Evolutionary conservation across 2,888 invertebrate species (phyloP).

Genomic region (Chrysolina oricalcia): DNA sequence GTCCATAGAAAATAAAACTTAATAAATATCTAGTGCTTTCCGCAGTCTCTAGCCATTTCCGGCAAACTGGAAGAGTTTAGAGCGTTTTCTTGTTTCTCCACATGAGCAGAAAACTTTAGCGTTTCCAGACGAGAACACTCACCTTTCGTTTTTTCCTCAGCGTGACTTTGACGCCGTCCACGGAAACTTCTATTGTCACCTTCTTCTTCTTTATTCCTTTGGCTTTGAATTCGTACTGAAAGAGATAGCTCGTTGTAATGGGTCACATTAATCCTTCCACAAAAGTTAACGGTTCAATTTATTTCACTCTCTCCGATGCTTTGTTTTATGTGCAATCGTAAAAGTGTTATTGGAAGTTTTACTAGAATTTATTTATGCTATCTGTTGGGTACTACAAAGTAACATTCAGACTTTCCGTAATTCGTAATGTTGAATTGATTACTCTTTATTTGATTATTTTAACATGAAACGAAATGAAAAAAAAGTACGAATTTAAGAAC

Average conservation of each 20-base stretch:
- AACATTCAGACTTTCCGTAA: too few relatives aligned
- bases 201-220: conserved; percentile 98
- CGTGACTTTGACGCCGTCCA: conserved; percentile 94
- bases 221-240: conserved; percentile 98
- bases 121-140: conserved; percentile 57
- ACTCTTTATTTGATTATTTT: too few relatives aligned
- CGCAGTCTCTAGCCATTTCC: conserved; percentile 38
- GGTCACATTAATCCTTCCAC: conserved; percentile 1
- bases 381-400: not conserved
- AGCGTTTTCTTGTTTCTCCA: conserved; percentile 55
- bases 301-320: not conserved
- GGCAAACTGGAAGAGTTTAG: conserved; percentile 47
- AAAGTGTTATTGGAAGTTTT: not conserved
- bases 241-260: conserved; percentile 63
- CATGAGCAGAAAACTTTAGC: conserved; percentile 20
- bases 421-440: too few relatives aligned
- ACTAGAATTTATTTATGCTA: not conserved
- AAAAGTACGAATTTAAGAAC: too few relatives aligned
- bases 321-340: not conserved
- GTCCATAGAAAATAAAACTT: conserved; percentile 37
- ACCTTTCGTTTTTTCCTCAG: conserved; percentile 87
- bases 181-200: conserved; percentile 94
- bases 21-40: conserved; percentile 49
- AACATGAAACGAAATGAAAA: too few relatives aligned
- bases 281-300: conserved; percentile 8